Percentiles rank a stretch among this genome's conserved stretches.
These are phyloP conservation scores for Phataginus tetradactyla DNA, from an alignment of 2,797 vertebrate species.

Conservation along the genomic window DNA sequence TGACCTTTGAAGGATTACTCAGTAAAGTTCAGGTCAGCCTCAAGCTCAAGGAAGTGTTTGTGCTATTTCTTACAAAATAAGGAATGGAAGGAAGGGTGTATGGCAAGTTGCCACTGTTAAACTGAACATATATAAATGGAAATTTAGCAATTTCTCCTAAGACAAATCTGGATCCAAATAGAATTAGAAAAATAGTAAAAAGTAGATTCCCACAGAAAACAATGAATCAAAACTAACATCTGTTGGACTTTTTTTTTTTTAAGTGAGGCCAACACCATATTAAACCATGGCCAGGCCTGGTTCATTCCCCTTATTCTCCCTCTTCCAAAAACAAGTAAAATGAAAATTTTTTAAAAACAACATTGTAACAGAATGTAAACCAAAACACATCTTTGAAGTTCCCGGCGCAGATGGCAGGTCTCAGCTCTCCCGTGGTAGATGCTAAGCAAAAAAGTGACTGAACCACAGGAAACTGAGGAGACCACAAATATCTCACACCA, in stretches of 20 bases:
- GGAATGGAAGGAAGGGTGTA: background rate
- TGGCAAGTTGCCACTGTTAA: conserved; percentile 16
- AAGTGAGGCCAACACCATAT: conserved; percentile 57
- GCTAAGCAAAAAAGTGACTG: conserved; percentile 78
- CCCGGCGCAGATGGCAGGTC: conserved; percentile 86
- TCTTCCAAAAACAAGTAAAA: conserved; percentile 62
- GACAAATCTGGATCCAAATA: conserved; percentile 62
- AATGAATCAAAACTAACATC: conserved; percentile 67
- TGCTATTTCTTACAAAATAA: conserved; percentile 44
- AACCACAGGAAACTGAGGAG: conserved; percentile 84
- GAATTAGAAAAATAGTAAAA: conserved; percentile 72
- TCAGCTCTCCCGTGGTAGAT: conserved; percentile 82
- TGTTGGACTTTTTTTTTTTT: conserved; percentile 61
- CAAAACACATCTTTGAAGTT: conserved; percentile 88
- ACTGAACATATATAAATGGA: conserved; percentile 55
- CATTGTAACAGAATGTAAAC: conserved; percentile 87
- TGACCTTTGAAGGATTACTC: conserved; percentile 51
- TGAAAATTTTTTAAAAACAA: conserved; percentile 13
- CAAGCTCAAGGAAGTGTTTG: conserved; percentile 32
- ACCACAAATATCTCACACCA: conserved; percentile 85
- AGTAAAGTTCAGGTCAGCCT: conserved; percentile 56
- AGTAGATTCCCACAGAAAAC: conserved; percentile 69
- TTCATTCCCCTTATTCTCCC: background rate
- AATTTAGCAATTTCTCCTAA: conserved; percentile 25
- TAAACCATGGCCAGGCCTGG: conserved; percentile 21